Percentiles rank a stretch among this genome's conserved stretches.
Evolutionary conservation across 2,888 invertebrate species (phyloP).

Genomic region (Perithous albicinctus): DNA sequence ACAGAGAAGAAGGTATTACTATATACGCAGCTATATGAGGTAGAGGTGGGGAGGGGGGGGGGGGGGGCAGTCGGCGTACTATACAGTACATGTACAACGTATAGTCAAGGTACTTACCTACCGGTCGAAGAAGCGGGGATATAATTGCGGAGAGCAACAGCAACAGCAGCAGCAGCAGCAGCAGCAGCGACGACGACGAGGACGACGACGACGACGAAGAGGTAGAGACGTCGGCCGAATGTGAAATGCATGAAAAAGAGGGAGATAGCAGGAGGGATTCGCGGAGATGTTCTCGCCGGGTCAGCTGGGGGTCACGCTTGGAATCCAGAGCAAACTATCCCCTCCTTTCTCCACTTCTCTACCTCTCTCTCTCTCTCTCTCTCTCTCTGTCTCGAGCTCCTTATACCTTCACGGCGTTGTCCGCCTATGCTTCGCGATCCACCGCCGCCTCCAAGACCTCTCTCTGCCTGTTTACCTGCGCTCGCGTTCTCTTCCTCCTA

Average conservation of each 20-base stretch:
- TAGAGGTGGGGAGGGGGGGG: background rate
- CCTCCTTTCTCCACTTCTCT: constrained; percentile 68
- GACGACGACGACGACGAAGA: constrained; percentile 44
- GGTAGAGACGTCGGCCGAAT: constrained; percentile 24
- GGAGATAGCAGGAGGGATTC: constrained; percentile 75
- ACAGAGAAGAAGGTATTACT: constrained; percentile 17
- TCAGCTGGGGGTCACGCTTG: constrained; percentile 84
- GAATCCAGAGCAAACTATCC: constrained; percentile 85
- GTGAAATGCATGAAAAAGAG: constrained; percentile 46
- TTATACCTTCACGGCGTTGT: constrained; percentile 50
- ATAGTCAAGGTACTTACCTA: constrained; percentile 61
- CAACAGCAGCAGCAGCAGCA: constrained; percentile 31
- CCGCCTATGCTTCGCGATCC: constrained; percentile 68
- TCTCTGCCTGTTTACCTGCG: constrained; percentile 73
- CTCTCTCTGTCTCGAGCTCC: too few relatives aligned
- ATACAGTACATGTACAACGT: constrained; percentile 64
- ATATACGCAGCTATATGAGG: constrained; percentile 13
- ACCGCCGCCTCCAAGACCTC: constrained; percentile 71
- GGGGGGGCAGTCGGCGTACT: constrained; percentile 31
- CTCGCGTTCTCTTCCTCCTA: constrained; percentile 55
- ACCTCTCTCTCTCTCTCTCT: too few relatives aligned
- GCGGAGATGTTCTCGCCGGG: constrained; percentile 84
- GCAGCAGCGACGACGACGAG: constrained; percentile 22
- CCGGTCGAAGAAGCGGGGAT: constrained; percentile 72
- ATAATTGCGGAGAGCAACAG: constrained; percentile 76